Evolutionary conservation across 1,140 invertebrate genomes (phyloP), one percentile per base, ranked within the genome.

Genomic region (Leptoteleia sp.): DNA sequence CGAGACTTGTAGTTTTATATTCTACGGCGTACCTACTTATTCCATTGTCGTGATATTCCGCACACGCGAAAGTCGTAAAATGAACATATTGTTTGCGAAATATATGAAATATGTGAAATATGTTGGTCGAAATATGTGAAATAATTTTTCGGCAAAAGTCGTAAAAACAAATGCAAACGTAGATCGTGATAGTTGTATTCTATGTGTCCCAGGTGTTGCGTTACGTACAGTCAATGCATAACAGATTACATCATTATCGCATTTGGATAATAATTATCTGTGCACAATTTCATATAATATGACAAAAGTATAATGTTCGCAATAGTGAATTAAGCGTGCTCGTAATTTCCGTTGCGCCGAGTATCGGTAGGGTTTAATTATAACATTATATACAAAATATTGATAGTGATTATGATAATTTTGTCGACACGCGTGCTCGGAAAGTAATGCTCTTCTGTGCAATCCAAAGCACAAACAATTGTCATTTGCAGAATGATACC

Each of bases 151-250:
- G 27, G 15, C 29, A 22, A 29, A 31, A 43, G 25, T 54, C 61
- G 29, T 65, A 65, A 65, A 65, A 65, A 65, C 37, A 22, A 65
- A 65, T 54, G 48, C 45, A 54, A 25, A 52, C 37, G 29, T 42
- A 42, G 45, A 64, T 50, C 59, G 45, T 50, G 59, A 64, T 64
- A 40, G 38, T 59, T 45, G 42, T 38, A 48, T 64, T 22, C 25
- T 31, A 27, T 15, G 43, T 3, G 45, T 31, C 59, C 45, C 59
- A 50, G 45, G 42, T 52, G 59, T 22, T 50, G 45, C 31, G 29
- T 59, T 43, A 62, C 27, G 33, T 4, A 33, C 9, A 27, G 33
- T 12, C 35, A 43, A 73, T 73, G 16, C 33, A 27, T 33, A 48
- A 12, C 43, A 19, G 61, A 42, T 65, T 40, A 67, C 40, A 9